These are phyloP conservation scores for Vombatus ursinus DNA, from an alignment of 2,113 vertebrate species.

Conservation along the genomic window DNA sequence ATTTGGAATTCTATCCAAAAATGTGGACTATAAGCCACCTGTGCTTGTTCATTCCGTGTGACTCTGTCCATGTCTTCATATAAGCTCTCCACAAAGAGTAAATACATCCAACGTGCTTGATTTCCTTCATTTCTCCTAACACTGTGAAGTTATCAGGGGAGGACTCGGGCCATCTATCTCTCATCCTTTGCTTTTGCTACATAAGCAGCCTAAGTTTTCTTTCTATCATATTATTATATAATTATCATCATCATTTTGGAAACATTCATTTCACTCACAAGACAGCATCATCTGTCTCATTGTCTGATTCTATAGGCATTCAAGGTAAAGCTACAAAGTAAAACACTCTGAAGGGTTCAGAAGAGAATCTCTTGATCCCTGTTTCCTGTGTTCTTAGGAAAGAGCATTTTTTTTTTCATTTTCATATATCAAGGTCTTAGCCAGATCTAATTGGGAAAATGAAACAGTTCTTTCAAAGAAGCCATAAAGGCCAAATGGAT, in stretches of 20 bases:
- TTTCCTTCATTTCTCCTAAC: neutral
- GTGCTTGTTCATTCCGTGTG: neutral
- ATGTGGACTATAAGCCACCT: neutral
- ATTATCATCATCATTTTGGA: neutral
- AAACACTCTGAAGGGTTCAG: neutral
- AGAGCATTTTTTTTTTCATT: neutral
- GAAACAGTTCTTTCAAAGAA: neutral
- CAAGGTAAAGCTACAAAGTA: neutral
- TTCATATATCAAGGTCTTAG: neutral
- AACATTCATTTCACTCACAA: neutral
- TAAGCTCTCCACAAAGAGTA: too few species aligned
- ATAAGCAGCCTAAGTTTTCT: neutral
- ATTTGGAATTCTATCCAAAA: neutral
- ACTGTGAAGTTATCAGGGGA: neutral
- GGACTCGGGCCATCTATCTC: neutral
- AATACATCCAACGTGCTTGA: neutral
- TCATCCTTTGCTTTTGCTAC: neutral
- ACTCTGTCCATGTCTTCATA: neutral
- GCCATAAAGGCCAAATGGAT: constrained; percentile 9
- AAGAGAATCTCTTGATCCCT: neutral
- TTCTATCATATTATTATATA: neutral
- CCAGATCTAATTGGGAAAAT: constrained; percentile 11
- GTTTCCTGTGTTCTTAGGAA: neutral
- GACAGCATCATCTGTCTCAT: neutral
- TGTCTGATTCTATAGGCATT: neutral